Evolutionary conservation across 2,888 invertebrate genomes (phyloP), one percentile per base, ranked within the genome.

Genomic region (Campopleginae sp.): DNA sequence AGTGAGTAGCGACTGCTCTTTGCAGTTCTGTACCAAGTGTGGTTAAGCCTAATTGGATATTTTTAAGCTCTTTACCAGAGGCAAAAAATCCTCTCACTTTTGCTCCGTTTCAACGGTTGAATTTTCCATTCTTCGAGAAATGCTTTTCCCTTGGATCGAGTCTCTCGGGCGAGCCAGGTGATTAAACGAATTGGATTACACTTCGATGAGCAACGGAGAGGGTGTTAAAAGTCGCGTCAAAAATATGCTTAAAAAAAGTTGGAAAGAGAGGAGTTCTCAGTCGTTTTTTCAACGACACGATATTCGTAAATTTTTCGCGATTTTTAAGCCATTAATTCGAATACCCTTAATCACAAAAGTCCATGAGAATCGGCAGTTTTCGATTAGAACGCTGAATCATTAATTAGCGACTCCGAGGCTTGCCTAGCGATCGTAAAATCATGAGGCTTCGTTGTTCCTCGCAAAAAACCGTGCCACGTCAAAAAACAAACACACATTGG

Each of bases 31-130:
- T 17, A 61, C 44, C 19, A 63, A 66, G 82, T 70, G 80, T 33
- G 84, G 84, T 84, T 87, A 81, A 87, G 63, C 84, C 85, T 86
- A 87, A 88, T 88, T 87, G 81, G 84, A 85, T 80, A 84, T 86
- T 85, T 85, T 86, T 84, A 78, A 84, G 72, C 77, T 80, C 80
- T 80, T 44, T 42, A 33, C 14, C 14, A 31, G 6, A 10, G 74
- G 54, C 68, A 61, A n/a, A 63, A 65, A 76, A 46, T 71, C 33
- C 76, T 46, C 61, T 65, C 51, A 70, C 66, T 71, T 71, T 66
- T 68, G 14, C 23, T 48, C 48, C 58, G 17, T 66, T 74, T 42
- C n/a, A 38, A 10, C 66, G 54, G 6, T 54, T 38, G 33, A 46
- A 54, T 46, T 66, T 58, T 54, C 48, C 46, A 61, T 79, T 79